A percentile compares a stretch with the other conserved stretches of the same genome.
Conservation (phyloP, 2,888 invertebrate species). For the Fragum sueziense region DNA sequence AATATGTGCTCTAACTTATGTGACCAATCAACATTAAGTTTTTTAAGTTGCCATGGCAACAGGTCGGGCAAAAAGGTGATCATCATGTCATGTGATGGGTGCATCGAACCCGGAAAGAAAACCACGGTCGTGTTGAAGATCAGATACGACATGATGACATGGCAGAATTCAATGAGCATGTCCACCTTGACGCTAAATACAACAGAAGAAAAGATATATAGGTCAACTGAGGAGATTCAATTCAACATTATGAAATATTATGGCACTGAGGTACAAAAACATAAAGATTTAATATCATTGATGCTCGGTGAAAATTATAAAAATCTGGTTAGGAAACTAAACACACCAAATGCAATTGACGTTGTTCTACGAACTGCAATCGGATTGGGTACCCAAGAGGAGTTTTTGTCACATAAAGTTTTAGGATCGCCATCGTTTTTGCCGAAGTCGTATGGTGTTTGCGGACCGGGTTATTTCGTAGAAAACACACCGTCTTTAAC, state of each 20-base stretch:
- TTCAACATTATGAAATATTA: neutral
- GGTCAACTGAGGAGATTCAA: neutral
- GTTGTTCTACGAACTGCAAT: conserved; percentile 2
- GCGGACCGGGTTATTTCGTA: conserved; percentile 87
- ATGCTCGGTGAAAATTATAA: conserved; percentile 8
- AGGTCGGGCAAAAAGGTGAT: conserved; percentile 85
- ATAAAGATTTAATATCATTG: neutral
- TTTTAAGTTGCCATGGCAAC: conserved; percentile 86
- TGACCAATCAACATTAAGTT: conserved; percentile 83
- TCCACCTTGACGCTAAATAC: neutral
- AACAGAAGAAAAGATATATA: neutral
- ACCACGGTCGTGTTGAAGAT: conserved; percentile 68
- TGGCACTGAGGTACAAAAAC: neutral
- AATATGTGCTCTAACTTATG: conserved; percentile 87
- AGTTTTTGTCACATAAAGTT: conserved; percentile 5
- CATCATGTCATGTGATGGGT: conserved; percentile 59
- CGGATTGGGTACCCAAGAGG: conserved; percentile 6
- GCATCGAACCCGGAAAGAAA: conserved; percentile 27
- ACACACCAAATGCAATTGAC: neutral
- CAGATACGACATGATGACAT: conserved; percentile 21
- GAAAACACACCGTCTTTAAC: conserved; percentile 84
- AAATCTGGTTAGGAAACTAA: neutral
- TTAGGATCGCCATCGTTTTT: conserved; percentile 84
- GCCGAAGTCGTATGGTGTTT: conserved; percentile 87
- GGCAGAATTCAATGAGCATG: neutral